Percentiles rank a stretch among this genome's conserved stretches.
These are phyloP conservation scores for Empidonax alnorum DNA, from an alignment of 2,113 vertebrate genomes.

Conservation along the genomic window DNA sequence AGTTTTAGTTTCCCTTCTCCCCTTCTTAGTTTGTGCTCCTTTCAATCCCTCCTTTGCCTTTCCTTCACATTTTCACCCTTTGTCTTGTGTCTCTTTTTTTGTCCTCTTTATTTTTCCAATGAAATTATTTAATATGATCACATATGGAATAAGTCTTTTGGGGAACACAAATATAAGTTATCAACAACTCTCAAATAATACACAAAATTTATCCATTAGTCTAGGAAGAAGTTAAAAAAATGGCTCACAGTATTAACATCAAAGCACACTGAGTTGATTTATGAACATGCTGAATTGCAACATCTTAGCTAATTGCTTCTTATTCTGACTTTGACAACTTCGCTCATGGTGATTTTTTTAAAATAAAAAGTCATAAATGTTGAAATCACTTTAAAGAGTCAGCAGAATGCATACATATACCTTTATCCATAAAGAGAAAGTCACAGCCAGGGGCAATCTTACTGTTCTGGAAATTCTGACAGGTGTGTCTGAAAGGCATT, in stretches of 20 bases:
- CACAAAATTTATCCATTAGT: neutral
- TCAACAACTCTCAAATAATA: neutral
- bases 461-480: neutral
- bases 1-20: neutral
- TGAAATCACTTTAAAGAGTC: neutral
- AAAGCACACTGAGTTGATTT: neutral
- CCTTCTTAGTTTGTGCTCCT: neutral
- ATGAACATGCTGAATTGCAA: neutral
- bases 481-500: neutral
- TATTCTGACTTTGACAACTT: neutral
- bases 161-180: neutral
- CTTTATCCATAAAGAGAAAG: neutral
- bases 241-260: neutral
- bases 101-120: neutral
- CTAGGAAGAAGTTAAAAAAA: neutral
- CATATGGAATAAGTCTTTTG: neutral
- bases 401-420: neutral
- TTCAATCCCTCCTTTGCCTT: neutral
- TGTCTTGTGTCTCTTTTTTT: neutral
- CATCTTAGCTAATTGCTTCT: neutral
- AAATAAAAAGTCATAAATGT: neutral
- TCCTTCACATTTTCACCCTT: neutral
- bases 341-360: neutral
- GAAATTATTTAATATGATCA: neutral
- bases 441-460: neutral